Percentiles rank a stretch among this genome's conserved stretches.
phyloP scores from a whole-genome alignment of 2,113 vertebrate species.

The Gymnobelideus leadbeateri region DNA sequence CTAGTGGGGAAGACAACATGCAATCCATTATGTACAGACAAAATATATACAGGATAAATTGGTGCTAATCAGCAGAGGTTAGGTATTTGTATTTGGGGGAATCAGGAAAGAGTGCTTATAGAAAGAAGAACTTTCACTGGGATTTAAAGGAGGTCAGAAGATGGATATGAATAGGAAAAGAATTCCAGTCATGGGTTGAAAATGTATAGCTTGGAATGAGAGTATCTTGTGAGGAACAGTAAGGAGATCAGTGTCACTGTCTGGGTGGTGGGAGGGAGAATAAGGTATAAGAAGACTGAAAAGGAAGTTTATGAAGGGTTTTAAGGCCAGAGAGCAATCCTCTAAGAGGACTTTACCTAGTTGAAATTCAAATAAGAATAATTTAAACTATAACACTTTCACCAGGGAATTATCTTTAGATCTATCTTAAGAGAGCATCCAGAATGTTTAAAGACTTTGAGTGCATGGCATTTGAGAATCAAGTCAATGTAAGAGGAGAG shows the following conservation, averaged over 20 bases:
- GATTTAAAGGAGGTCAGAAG: neutral
- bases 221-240: neutral
- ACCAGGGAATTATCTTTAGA: neutral
- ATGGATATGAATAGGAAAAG: neutral
- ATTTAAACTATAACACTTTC: conserved; percentile 26
- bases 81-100: neutral
- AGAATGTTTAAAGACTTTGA: neutral
- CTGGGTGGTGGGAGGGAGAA: neutral
- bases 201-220: neutral
- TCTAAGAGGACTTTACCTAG: conserved; percentile 13
- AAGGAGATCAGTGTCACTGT: neutral
- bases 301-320: neutral
- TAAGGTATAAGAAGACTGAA: neutral
- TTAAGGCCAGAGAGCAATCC: conserved; percentile 1
- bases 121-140: neutral
- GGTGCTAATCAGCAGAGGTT: neutral
- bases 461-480: neutral
- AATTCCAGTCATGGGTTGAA: neutral
- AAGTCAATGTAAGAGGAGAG: neutral
- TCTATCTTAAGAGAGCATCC: neutral
- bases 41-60: neutral
- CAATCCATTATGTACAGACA: neutral
- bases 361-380: conserved; percentile 28
- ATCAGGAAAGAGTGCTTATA: neutral
- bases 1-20: conserved; percentile 43